These are phyloP conservation scores for Promerops cafer DNA, from an alignment of 2,113 vertebrate genomes.

Conservation along the genomic window DNA sequence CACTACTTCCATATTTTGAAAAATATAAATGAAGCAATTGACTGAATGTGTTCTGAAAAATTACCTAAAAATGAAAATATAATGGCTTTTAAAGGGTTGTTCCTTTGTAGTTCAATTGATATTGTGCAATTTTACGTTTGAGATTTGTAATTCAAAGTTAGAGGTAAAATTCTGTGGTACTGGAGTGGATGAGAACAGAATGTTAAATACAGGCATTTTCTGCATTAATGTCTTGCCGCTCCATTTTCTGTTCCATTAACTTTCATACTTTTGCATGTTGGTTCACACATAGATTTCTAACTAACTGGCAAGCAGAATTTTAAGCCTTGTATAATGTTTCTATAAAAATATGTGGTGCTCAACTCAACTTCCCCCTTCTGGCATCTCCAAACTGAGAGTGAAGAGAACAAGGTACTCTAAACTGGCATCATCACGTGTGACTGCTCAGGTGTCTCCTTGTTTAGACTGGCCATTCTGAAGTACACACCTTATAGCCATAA, in stretches of 20 bases:
- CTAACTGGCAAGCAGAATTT: neutral
- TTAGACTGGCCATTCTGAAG: neutral
- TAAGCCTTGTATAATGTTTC: neutral
- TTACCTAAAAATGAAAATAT: neutral
- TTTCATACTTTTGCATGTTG: neutral
- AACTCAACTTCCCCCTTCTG: neutral
- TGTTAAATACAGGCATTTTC: neutral
- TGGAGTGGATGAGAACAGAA: neutral
- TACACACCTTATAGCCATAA: neutral
- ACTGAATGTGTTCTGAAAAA: neutral
- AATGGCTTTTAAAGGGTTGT: neutral
- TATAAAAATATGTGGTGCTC: neutral
- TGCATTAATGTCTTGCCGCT: neutral
- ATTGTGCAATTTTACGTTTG: neutral
- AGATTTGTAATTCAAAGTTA: neutral
- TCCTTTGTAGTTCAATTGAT: neutral
- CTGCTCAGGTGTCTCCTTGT: neutral
- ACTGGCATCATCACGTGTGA: neutral
- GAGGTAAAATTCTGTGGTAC: neutral
- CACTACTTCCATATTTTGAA: neutral
- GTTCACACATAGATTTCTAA: neutral
- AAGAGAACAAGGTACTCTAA: neutral
- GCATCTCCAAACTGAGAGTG: neutral
- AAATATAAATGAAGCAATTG: neutral
- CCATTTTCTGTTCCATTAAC: conserved; percentile 30